Conservation (phyloP, 2,888 invertebrate genomes). For the Drosophila nigricruria region DNA sequence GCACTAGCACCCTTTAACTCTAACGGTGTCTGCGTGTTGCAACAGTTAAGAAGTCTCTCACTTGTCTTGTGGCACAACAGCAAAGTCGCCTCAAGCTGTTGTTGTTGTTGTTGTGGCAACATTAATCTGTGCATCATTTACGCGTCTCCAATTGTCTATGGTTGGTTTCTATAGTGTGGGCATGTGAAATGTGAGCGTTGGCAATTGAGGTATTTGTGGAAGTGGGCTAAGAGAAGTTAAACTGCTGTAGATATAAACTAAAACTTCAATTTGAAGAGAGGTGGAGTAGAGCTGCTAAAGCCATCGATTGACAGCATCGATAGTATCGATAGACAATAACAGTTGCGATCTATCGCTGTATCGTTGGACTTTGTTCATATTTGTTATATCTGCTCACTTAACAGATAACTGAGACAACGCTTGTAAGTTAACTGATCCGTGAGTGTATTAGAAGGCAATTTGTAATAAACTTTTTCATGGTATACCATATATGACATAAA, state of each 20-base stretch:
- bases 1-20: background rate
- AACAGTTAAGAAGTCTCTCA: constrained; percentile 45
- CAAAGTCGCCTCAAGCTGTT: constrained; percentile 39
- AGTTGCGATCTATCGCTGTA: too few species aligned
- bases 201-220: constrained; percentile 25
- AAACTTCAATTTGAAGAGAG: too few species aligned
- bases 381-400: too few species aligned
- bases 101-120: constrained; percentile 55
- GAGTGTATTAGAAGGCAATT: too few species aligned
- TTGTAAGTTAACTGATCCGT: too few species aligned
- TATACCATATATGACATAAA: too few species aligned
- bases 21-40: constrained; percentile 30
- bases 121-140: constrained; percentile 77
- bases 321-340: too few species aligned
- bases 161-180: constrained; percentile 57
- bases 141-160: constrained; percentile 43
- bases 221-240: constrained; percentile 17
- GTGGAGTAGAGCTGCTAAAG: too few species aligned
- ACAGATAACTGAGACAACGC: too few species aligned
- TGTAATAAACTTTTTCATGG: too few species aligned
- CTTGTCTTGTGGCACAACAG: constrained; percentile 46
- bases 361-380: too few species aligned
- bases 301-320: too few species aligned
- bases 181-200: constrained; percentile 26
- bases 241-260: background rate